These are phyloP conservation scores for Nomada flava DNA, from an alignment of 2,888 invertebrate genomes.

Conservation along the genomic window DNA sequence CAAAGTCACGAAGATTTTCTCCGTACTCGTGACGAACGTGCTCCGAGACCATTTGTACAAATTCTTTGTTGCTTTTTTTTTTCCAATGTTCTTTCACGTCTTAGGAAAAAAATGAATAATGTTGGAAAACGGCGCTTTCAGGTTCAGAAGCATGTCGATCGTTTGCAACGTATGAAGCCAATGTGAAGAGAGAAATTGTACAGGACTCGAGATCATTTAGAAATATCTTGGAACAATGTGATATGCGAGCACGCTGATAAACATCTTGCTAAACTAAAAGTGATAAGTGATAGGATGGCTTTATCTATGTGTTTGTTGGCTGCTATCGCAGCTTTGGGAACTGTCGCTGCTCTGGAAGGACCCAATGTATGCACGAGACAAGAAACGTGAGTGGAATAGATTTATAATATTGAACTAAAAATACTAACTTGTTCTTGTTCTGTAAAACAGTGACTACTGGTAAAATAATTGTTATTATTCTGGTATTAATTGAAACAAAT, in stretches of 20 bases:
- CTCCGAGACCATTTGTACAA: neutral
- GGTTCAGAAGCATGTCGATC: conserved; percentile 8
- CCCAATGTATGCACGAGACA: conserved; percentile 92
- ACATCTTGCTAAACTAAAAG: neutral
- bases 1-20: conserved; percentile 43
- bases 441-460: too few species aligned
- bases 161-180: neutral
- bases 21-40: conserved; percentile 12
- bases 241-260: conserved; percentile 8
- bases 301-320: conserved; percentile 37
- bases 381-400: conserved; percentile 87
- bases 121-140: neutral
- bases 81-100: neutral
- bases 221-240: conserved; percentile 29
- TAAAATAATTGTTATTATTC: too few species aligned
- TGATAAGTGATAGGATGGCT: conserved; percentile 43
- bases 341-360: conserved; percentile 85
- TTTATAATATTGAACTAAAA: neutral
- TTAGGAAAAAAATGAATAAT: neutral
- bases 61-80: neutral
- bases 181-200: too few species aligned
- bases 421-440: too few species aligned
- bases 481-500: too few species aligned
- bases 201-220: neutral
- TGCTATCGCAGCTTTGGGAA: conserved; percentile 19